Conservation (phyloP, 1,140 invertebrate species). For the Temnothorax longispinosus region DNA sequence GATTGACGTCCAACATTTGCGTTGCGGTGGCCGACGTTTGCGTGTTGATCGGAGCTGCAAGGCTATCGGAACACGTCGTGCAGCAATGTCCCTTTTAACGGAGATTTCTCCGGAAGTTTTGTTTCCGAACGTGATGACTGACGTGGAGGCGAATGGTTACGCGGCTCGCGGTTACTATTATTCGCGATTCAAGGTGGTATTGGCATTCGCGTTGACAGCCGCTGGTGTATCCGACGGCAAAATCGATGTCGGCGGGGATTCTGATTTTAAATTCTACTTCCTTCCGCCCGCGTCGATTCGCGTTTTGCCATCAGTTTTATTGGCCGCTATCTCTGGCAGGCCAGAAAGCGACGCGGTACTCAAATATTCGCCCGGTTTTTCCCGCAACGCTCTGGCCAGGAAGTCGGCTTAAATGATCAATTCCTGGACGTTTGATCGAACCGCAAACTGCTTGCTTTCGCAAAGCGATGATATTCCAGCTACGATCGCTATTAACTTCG, state of each 20-base stretch:
- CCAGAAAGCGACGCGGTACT: not conserved
- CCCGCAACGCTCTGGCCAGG: not conserved
- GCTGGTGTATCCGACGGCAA: not conserved
- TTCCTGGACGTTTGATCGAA: constrained; percentile 28
- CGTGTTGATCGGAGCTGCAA: not conserved
- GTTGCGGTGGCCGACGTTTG: constrained; percentile 17
- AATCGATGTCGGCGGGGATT: not conserved
- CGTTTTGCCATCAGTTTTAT: not conserved
- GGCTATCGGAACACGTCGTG: not conserved
- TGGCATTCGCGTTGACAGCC: constrained; percentile 29
- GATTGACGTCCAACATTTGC: constrained; percentile 30
- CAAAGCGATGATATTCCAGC: not conserved
- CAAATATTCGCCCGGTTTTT: not conserved
- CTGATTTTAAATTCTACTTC: constrained; percentile 33
- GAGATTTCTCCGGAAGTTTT: constrained; percentile 24
- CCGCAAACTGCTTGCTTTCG: not conserved
- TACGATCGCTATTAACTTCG: constrained; percentile 22
- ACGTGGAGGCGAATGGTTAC: constrained; percentile 11
- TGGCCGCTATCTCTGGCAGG: not conserved
- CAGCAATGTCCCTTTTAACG: constrained; percentile 24
- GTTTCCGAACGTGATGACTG: constrained; percentile 47
- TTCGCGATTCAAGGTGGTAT: constrained; percentile 40
- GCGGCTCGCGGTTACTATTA: not conserved
- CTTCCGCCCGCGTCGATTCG: not conserved
- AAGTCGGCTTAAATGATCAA: constrained; percentile 3